These are phyloP conservation scores for Didymodactylos carnosus DNA, from an alignment of 2,888 invertebrate species.

Conservation along the genomic window DNA sequence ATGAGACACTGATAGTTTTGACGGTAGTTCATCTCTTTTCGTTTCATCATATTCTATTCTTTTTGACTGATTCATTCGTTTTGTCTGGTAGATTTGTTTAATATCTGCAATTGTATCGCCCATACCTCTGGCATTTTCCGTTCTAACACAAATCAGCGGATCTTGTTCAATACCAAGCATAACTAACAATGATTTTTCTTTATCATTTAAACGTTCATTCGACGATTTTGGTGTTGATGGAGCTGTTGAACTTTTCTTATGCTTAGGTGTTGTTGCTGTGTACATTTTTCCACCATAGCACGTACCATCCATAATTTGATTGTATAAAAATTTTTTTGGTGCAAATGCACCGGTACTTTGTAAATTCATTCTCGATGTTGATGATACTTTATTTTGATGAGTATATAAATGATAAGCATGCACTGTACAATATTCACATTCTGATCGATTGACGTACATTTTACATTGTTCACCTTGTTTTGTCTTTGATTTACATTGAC, in stretches of 20 bases:
- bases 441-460: neutral
- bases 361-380: neutral
- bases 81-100: neutral
- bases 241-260: too few species aligned
- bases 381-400: neutral
- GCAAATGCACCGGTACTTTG: neutral
- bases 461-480: neutral
- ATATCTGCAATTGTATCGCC: neutral
- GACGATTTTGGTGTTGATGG: neutral
- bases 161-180: neutral
- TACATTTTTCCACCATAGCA: neutral
- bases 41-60: neutral
- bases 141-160: neutral
- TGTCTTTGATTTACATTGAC: neutral
- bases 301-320: neutral
- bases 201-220: neutral
- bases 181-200: neutral
- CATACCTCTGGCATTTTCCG: neutral
- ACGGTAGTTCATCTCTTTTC: neutral
- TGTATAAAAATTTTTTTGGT: neutral
- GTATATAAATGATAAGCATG: neutral
- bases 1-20: too few species aligned
- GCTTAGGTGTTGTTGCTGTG: too few species aligned
- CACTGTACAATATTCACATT: neutral
- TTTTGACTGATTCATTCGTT: neutral